Evolutionary conservation across 2,797 vertebrate species (phyloP).

Genomic region (Rhincodon typus): DNA sequence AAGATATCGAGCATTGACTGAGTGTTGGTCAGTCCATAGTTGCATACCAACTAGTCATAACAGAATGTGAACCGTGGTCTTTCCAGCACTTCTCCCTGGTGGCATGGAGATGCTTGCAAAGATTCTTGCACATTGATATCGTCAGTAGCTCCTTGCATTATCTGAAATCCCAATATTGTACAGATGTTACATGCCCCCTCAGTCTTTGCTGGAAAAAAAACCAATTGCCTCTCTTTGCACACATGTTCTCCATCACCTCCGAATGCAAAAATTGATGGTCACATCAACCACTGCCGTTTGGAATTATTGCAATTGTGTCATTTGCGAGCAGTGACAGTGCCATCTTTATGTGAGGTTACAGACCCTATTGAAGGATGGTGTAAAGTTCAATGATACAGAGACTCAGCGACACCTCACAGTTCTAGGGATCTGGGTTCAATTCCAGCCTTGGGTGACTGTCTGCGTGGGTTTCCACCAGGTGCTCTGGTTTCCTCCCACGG

Average conservation of each 20-base stretch:
- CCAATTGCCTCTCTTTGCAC: neutral
- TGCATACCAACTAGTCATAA: too few relatives aligned
- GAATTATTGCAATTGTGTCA: neutral
- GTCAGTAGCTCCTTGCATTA: neutral
- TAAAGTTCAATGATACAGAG: neutral
- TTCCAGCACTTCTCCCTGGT: neutral
- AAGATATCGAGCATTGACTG: neutral
- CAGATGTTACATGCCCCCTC: neutral
- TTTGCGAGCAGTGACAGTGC: neutral
- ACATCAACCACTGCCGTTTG: too few relatives aligned
- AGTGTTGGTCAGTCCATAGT: neutral
- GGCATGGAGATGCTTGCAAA: too few relatives aligned
- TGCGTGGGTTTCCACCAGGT: too few relatives aligned
- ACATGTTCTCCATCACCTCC: neutral
- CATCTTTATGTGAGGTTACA: neutral
- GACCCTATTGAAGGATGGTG: neutral
- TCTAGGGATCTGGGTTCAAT: too few relatives aligned
- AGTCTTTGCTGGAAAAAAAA: neutral
- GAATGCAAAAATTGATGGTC: neutral
- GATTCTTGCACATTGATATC: too few relatives aligned
- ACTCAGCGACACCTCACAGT: too few relatives aligned
- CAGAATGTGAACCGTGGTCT: neutral
- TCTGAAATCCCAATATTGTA: neutral
- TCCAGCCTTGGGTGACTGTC: too few relatives aligned
- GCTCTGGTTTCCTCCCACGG: too few relatives aligned